A percentile compares a stretch with the other conserved stretches of the same genome.
Evolutionary conservation across 2,888 invertebrate genomes (phyloP).

Genomic region (Frankliniella intonsa): DNA sequence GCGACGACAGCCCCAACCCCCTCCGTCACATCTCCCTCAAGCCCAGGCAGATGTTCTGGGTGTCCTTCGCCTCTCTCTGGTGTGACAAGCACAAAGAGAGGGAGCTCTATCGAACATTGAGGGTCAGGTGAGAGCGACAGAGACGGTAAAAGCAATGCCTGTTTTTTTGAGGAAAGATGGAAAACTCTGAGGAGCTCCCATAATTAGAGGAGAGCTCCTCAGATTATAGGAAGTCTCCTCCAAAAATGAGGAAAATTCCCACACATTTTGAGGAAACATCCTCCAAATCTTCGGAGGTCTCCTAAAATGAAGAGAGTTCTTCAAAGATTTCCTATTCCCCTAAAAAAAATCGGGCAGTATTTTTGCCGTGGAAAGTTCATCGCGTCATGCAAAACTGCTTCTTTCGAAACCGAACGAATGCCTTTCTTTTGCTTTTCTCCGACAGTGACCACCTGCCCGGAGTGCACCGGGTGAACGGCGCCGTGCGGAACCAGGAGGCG

Average conservation of each 20-base stretch:
- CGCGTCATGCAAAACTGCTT: background rate
- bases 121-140: background rate
- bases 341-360: too few relatives aligned
- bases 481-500: background rate
- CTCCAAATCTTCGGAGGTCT: too few relatives aligned
- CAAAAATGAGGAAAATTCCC: too few relatives aligned
- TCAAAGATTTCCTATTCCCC: too few relatives aligned
- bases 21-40: background rate
- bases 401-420: background rate
- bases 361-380: too few relatives aligned
- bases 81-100: background rate
- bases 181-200: too few relatives aligned
- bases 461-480: background rate
- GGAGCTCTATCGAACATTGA: background rate
- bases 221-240: too few relatives aligned
- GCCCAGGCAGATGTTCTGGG: slow-evolving; percentile 7
- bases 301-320: too few relatives aligned
- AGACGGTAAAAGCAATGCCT: background rate
- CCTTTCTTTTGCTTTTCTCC: background rate
- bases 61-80: slow-evolving; percentile 2
- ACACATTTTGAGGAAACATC: too few relatives aligned
- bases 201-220: too few relatives aligned
- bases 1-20: background rate
- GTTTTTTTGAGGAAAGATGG: too few relatives aligned
- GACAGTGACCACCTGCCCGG: background rate